Conservation (phyloP, 2,113 vertebrate species). For the Sapajus apella region DNA sequence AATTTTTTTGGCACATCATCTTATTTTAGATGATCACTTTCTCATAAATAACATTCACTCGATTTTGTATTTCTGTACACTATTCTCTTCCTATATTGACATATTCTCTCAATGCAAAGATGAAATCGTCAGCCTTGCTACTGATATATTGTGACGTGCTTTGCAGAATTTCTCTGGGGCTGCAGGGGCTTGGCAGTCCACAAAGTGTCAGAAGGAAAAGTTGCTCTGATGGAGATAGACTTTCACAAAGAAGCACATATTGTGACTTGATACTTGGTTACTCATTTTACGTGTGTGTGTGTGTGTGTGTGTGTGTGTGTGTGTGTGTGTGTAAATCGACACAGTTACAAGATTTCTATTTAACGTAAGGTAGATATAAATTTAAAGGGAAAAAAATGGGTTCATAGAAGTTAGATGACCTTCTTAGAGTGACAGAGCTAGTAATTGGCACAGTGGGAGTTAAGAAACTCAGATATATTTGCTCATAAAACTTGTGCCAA, state of each 20-base stretch:
- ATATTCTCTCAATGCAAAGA: neutral
- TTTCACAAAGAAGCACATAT: neutral
- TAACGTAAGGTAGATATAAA: neutral
- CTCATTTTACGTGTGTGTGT: neutral
- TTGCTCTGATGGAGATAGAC: neutral
- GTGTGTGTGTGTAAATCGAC: neutral
- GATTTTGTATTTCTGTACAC: neutral
- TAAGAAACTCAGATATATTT: neutral
- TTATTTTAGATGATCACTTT: conserved; percentile 38
- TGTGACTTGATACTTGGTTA: neutral
- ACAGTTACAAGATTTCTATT: neutral
- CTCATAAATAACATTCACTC: conserved; percentile 64
- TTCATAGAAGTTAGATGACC: neutral
- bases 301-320: too few species aligned
- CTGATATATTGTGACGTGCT: neutral
- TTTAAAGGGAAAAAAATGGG: neutral
- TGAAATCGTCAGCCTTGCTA: neutral
- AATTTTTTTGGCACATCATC: conserved; percentile 28
- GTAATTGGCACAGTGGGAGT: neutral
- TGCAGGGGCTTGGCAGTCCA: neutral
- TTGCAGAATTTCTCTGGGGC: neutral
- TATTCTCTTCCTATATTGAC: neutral
- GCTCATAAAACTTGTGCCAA: neutral
- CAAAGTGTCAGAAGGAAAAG: neutral
- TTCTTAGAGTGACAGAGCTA: neutral